Evolutionary conservation across 2,113 vertebrate genomes (phyloP).

Genomic region (Pterocles gutturalis): DNA sequence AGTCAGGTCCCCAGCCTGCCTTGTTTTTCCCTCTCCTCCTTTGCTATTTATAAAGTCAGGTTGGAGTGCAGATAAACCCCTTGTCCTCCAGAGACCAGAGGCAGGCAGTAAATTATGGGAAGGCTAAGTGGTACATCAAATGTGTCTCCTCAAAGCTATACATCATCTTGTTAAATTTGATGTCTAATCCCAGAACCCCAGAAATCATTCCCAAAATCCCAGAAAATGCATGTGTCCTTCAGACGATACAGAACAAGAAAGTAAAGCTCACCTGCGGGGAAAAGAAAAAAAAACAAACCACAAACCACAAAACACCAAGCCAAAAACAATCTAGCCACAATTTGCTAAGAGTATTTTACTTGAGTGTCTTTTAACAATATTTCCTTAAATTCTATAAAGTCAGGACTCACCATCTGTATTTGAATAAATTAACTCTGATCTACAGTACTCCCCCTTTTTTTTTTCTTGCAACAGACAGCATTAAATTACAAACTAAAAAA

Average conservation of each 20-base stretch:
- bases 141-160: conserved; percentile 72
- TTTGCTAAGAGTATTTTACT: conserved; percentile 5
- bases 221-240: conserved; percentile 62
- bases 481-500: background rate
- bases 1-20: conserved; percentile 48
- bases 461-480: accelerated
- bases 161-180: conserved; percentile 76
- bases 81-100: conserved; percentile 55
- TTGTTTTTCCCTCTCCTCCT: conserved; percentile 55
- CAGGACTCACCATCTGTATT: background rate
- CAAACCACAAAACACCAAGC: background rate
- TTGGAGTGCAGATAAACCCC: conserved; percentile 61
- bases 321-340: background rate
- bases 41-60: conserved; percentile 74
- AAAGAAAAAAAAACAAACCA: background rate
- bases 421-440: background rate
- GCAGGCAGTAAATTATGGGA: conserved; percentile 66
- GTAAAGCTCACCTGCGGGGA: conserved; percentile 42
- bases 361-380: background rate
- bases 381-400: background rate
- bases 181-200: conserved; percentile 69
- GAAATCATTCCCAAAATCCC: conserved; percentile 67
- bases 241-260: conserved; percentile 56
- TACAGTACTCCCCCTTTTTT: background rate
- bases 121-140: conserved; percentile 76